phyloP scores from a whole-genome alignment of 2,113 vertebrate species.

The Collichthys lucidus region DNA sequence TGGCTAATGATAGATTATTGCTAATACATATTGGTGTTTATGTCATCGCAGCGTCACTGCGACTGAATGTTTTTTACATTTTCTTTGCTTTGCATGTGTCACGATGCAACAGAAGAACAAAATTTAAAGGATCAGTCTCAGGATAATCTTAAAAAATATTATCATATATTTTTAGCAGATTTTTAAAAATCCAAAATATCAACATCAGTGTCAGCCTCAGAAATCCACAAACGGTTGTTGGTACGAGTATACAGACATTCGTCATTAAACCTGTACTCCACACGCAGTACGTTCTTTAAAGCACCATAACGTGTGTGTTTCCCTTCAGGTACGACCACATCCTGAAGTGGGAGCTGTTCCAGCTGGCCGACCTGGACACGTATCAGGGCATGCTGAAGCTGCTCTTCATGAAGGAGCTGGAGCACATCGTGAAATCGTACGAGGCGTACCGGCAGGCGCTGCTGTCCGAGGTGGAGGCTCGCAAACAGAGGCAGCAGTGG shows the following conservation, averaged over 20 bases:
- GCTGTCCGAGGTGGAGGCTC: constrained; percentile 91
- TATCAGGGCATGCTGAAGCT: constrained; percentile 99
- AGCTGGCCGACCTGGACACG: constrained; percentile 96
- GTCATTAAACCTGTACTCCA: not conserved
- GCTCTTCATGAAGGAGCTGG: constrained; percentile 99
- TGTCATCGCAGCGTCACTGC: no score
- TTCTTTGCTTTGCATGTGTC: no score
- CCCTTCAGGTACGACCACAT: constrained; percentile 97
- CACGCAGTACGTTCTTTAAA: not conserved
- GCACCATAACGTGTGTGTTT: not conserved
- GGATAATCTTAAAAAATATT: not conserved
- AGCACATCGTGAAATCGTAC: constrained; percentile 97
- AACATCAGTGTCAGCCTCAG: not conserved
- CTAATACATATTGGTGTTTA: no score
- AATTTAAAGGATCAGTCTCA: no score
- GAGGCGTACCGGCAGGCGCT: constrained; percentile 96
- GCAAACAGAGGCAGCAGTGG: constrained; percentile 95
- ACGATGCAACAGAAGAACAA: no score
- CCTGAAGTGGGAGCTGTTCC: constrained; percentile 99
- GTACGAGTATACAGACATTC: not conserved
- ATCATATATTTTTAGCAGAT: not conserved
- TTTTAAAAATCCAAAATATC: not conserved
- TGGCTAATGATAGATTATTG: no score
- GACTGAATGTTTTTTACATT: no score
- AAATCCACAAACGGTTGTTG: not conserved